Evolutionary conservation across 2,888 invertebrate species (phyloP).

Genomic region (Pollenia griseotomentosa): DNA sequence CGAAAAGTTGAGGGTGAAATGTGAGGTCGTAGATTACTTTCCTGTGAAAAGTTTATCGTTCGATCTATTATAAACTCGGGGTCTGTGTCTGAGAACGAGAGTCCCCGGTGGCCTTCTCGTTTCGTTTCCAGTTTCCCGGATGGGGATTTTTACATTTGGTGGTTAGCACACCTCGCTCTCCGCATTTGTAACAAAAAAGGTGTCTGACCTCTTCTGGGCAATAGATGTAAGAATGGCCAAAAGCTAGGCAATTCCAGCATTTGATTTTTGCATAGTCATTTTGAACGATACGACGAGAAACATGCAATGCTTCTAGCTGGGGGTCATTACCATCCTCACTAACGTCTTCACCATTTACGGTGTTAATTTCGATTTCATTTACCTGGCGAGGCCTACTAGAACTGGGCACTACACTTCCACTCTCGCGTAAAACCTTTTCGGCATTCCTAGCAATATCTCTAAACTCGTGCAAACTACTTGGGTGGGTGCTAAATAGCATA

Average conservation of each 20-base stretch:
- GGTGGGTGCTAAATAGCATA: not conserved
- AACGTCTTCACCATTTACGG: too few species aligned
- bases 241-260: too few species aligned
- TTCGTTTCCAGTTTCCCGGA: slow-evolving; percentile 19
- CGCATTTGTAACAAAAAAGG: too few species aligned
- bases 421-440: not conserved
- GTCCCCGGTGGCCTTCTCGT: not conserved
- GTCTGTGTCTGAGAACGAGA: not conserved
- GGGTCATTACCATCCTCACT: too few species aligned
- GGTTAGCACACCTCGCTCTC: not conserved
- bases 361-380: too few species aligned
- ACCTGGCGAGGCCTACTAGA: too few species aligned
- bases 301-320: too few species aligned
- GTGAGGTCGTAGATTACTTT: not conserved
- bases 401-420: too few species aligned
- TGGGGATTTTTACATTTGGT: not conserved
- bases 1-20: too few species aligned
- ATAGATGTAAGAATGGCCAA: too few species aligned
- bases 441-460: not conserved
- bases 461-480: not conserved
- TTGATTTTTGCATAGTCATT: not conserved
- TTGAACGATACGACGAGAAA: not conserved
- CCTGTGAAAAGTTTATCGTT: not conserved
- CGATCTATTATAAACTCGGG: slow-evolving; percentile 5
- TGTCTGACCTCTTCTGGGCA: too few species aligned